Percentiles rank a stretch among this genome's conserved stretches.
Evolutionary conservation across 2,797 vertebrate species (phyloP).

Genomic region (Semotilus atromaculatus): DNA sequence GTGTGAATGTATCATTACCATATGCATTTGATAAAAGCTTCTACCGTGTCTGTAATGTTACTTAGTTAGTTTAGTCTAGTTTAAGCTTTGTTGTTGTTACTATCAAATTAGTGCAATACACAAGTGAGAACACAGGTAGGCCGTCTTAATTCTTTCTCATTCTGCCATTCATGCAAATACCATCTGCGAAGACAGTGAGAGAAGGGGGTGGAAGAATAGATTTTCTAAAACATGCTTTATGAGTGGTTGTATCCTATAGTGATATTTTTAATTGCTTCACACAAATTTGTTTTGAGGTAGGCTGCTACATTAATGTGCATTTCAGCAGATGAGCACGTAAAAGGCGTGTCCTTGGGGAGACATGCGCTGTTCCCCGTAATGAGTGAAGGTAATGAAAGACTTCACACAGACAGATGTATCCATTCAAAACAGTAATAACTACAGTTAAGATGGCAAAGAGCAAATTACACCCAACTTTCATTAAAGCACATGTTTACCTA

Average conservation of each 20-base stretch:
- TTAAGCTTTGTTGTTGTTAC: background rate
- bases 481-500: slow-evolving; percentile 76
- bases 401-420: slow-evolving; percentile 85
- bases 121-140: slow-evolving; percentile 19
- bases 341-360: slow-evolving; percentile 81
- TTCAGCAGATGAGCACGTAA: slow-evolving; percentile 81
- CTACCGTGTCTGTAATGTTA: background rate
- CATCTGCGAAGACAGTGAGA: slow-evolving; percentile 10
- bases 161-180: slow-evolving; percentile 28
- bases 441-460: slow-evolving; percentile 84
- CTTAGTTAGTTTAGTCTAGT: slow-evolving; percentile 9
- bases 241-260: slow-evolving; percentile 72
- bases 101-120: slow-evolving; percentile 22
- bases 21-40: slow-evolving; percentile 16
- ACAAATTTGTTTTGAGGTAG: slow-evolving; percentile 84
- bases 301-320: slow-evolving; percentile 80
- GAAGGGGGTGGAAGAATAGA: slow-evolving; percentile 56
- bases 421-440: slow-evolving; percentile 86
- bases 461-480: slow-evolving; percentile 82
- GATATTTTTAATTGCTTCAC: slow-evolving; percentile 84
- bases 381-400: slow-evolving; percentile 86
- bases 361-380: slow-evolving; percentile 77
- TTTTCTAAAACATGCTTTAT: slow-evolving; percentile 68
- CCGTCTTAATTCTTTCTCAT: background rate
- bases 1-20: slow-evolving; percentile 4